Evolutionary conservation across 2,113 vertebrate species (phyloP).

Genomic region (Corapipo altera): DNA sequence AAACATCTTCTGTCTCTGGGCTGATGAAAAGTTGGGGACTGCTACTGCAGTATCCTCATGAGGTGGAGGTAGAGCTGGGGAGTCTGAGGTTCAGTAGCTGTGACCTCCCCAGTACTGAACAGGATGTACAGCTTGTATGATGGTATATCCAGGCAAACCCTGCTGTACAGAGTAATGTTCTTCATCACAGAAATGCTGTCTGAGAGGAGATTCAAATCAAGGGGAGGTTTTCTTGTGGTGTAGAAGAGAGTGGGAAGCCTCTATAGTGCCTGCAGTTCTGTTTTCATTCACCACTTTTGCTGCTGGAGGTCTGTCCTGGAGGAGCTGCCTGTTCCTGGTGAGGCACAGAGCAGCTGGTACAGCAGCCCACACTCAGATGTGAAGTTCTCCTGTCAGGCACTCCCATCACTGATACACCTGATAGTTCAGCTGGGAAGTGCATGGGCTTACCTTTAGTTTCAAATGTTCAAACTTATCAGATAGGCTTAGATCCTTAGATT

Average conservation of each 20-base stretch:
- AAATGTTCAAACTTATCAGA: slow-evolving; percentile 4
- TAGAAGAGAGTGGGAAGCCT: background rate
- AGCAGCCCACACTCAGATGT: background rate
- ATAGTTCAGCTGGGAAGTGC: background rate
- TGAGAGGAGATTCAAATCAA: background rate
- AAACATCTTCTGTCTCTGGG: background rate
- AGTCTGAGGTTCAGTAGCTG: background rate
- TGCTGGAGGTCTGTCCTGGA: background rate
- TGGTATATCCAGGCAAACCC: background rate
- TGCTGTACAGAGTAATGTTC: background rate
- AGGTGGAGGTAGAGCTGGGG: background rate
- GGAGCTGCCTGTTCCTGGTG: background rate
- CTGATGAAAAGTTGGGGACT: background rate
- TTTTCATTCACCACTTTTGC: background rate
- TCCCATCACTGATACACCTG: background rate
- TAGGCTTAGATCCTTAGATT: background rate
- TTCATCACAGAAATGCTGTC: background rate
- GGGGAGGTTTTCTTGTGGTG: background rate
- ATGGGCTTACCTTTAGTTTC: background rate
- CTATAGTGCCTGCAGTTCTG: background rate
- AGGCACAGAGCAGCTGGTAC: background rate
- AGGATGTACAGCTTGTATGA: fast-evolving
- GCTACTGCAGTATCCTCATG: background rate
- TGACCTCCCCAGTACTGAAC: background rate
- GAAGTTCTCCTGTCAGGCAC: background rate